phyloP scores from a whole-genome alignment of 2,888 invertebrate species.

The Leptothorax acervorum region DNA sequence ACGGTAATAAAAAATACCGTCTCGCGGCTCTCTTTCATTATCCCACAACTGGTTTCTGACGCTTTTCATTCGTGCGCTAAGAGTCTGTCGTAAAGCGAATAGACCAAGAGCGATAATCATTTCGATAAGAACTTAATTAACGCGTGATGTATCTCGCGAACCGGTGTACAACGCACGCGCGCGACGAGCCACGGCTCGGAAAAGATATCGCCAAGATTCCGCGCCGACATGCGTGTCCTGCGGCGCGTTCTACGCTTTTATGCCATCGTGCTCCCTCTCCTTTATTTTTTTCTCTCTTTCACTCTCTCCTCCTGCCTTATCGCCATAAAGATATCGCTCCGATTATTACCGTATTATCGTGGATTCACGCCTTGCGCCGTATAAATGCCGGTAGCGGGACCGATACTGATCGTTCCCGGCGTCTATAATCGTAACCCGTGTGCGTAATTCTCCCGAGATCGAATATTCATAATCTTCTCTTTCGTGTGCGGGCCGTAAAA shows the following conservation, averaged over 20 bases:
- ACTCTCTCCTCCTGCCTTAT: constrained; percentile 46
- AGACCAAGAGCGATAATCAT: constrained; percentile 71
- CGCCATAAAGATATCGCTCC: constrained; percentile 68
- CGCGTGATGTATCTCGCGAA: constrained; percentile 65
- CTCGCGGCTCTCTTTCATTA: background rate
- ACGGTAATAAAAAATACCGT: background rate
- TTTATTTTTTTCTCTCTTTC: constrained; percentile 23
- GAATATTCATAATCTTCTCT: constrained; percentile 32
- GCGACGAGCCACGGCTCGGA: constrained; percentile 56
- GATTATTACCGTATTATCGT: constrained; percentile 74
- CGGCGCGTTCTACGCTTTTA: constrained; percentile 48
- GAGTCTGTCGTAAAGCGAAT: constrained; percentile 57
- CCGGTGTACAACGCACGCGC: constrained; percentile 45
- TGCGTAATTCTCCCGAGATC: constrained; percentile 8
- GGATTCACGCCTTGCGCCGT: constrained; percentile 68
- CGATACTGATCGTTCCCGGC: constrained; percentile 67
- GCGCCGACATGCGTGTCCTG: constrained; percentile 60
- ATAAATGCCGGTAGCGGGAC: constrained; percentile 56
- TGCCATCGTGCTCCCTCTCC: constrained; percentile 56
- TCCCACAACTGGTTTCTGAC: constrained; percentile 25
- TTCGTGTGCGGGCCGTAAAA: constrained; percentile 19
- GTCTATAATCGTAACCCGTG: constrained; percentile 63
- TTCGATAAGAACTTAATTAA: constrained; percentile 76
- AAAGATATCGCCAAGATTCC: constrained; percentile 67
- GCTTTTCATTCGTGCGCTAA: constrained; percentile 36